Percentiles rank a stretch among this genome's conserved stretches.
phyloP scores from a whole-genome alignment of 2,888 invertebrate species.

The Hemaris fuciformis region DNA sequence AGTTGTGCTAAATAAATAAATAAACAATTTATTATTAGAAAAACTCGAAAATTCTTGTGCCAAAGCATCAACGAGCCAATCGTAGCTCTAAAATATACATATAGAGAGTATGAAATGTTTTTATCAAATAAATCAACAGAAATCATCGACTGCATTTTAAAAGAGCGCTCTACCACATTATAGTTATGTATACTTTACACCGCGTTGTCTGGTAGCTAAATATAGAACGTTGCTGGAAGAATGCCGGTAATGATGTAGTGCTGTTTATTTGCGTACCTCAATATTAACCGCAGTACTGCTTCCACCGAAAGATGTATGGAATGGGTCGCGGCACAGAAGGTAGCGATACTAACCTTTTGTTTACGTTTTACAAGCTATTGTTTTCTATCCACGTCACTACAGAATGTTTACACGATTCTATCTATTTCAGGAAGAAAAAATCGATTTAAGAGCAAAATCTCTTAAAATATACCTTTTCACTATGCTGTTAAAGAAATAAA shows the following conservation, averaged over 20 bases:
- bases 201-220: slow-evolving; percentile 32
- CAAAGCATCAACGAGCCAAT: too few relatives aligned
- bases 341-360: background rate
- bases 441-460: too few relatives aligned
- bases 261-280: slow-evolving; percentile 45
- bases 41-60: too few relatives aligned
- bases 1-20: too few relatives aligned
- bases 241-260: slow-evolving; percentile 53
- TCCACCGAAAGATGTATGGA: background rate
- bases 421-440: background rate
- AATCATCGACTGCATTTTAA: background rate
- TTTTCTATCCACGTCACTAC: background rate
- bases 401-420: background rate
- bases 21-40: too few relatives aligned
- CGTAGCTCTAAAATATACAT: too few relatives aligned
- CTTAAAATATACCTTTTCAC: too few relatives aligned
- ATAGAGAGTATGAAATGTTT: too few relatives aligned
- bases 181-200: background rate
- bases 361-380: background rate
- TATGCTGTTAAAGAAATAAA: too few relatives aligned
- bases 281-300: slow-evolving; percentile 39
- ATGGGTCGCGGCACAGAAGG: background rate
- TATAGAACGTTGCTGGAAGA: slow-evolving; percentile 52
- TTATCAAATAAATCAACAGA: too few relatives aligned
- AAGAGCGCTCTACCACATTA: background rate